Base-by-base conservation (phyloP, 2,797 vertebrate species). In the Rhinella marina region DNA sequence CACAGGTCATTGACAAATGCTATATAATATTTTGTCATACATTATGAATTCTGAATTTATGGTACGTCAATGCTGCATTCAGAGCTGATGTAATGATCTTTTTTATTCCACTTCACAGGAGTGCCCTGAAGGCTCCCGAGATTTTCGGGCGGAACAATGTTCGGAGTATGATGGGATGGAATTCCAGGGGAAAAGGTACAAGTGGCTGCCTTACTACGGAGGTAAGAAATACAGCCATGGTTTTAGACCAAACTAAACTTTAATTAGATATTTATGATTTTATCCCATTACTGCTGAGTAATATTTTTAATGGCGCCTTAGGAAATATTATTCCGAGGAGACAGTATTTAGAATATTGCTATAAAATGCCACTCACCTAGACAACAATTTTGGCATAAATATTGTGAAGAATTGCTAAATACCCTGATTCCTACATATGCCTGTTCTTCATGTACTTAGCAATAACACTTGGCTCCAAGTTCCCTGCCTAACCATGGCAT, bases 111-210 rank as follows among this genome's bases (percentile, higher is more conserved):
- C 79, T 52, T 16, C 57, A 61, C 13, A 99, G 98, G 97, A 95
- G 90, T 99, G 98, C 90, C 97, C 97, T 0, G 95, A 96, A 4
- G 96, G 96, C 0, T 94, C 96, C 82, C 91, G 57, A 29, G 98
- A 99, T 91, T 98, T 99, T 93, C 94, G 98, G 23, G 98, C 98
- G 7, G 96, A 98, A 91, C 98, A 99, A 92, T 99, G 98, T 90
- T 91, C 97, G 1, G 93, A 97, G 90, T 97, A 97, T 0, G 97
- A 99, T 2, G 95, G 95, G 25, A 93, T 73, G 0, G 95, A 97
- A 89, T 99, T 99, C 91, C 96, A 98, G 91, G 98, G 97, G 14
- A 97, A 95, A 90, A 96, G 81, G 84, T 96, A 97, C 93, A 96
- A 96, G 90, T 99, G 98, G 98, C 94, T 99, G 79, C 96, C 98